phyloP scores from a whole-genome alignment of 2,113 vertebrate species.

The Zapornia atra region DNA sequence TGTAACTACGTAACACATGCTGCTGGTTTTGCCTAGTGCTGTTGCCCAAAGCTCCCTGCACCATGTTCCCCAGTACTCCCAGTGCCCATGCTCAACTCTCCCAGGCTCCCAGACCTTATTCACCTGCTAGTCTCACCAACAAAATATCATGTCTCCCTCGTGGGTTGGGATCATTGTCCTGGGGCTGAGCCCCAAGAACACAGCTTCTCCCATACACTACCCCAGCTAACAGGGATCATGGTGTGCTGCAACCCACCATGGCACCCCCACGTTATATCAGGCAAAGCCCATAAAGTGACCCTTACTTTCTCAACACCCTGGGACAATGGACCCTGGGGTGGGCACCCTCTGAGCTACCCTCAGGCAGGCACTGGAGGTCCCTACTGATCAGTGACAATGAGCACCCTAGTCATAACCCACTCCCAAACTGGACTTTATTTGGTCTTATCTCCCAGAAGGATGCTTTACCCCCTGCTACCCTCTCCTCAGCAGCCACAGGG shows the following conservation, averaged over 20 bases:
- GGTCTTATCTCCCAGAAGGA: too few relatives aligned
- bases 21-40: background rate
- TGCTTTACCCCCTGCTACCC: accelerated
- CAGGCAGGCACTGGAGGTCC: background rate
- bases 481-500: background rate
- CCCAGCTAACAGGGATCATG: background rate
- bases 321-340: accelerated
- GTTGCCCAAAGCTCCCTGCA: background rate
- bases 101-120: background rate
- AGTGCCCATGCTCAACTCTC: background rate
- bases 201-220: accelerated
- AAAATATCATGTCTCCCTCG: accelerated
- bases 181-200: background rate
- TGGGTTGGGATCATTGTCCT: background rate
- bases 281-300: background rate
- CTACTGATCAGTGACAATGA: accelerated
- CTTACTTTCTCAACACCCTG: background rate
- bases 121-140: background rate
- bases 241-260: accelerated
- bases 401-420: accelerated
- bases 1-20: background rate
- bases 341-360: background rate
- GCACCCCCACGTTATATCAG: background rate
- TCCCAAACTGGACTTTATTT: background rate
- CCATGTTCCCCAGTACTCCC: accelerated